Evolutionary conservation across 2,888 invertebrate species (phyloP).

Genomic region (Catocala nupta): DNA sequence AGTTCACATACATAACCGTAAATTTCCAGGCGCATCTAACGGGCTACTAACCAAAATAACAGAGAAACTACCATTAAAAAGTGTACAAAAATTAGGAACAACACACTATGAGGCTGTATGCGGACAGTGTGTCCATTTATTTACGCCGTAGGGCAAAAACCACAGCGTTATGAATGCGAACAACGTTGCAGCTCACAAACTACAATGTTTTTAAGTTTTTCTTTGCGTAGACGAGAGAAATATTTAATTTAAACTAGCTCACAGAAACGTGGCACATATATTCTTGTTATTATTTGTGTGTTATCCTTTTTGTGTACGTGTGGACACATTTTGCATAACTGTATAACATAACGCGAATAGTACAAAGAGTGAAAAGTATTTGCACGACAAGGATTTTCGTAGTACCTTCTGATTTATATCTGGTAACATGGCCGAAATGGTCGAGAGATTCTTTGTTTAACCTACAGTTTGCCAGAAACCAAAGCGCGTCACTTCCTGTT

Average conservation of each 20-base stretch:
- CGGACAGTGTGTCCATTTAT: constrained; percentile 69
- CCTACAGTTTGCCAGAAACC: background rate
- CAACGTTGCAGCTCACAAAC: constrained; percentile 62
- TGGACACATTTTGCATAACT: constrained; percentile 14
- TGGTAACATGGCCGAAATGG: too few relatives aligned
- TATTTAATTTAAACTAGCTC: constrained; percentile 63
- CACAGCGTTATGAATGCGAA: constrained; percentile 70
- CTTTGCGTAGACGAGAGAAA: constrained; percentile 54
- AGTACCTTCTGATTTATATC: background rate
- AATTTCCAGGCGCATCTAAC: background rate
- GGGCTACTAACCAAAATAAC: constrained; percentile 1
- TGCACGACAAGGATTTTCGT: background rate
- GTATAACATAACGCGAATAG: background rate
- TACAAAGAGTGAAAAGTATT: background rate
- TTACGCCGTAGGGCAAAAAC: constrained; percentile 68
- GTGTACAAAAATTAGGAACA: constrained; percentile 51
- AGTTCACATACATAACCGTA: background rate
- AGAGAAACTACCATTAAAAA: constrained; percentile 20
- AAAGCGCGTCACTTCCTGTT: background rate
- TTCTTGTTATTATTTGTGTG: constrained; percentile 21
- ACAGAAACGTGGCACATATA: constrained; percentile 38
- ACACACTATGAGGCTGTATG: constrained; percentile 56
- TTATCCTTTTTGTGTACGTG: constrained; percentile 8
- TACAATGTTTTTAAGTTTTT: constrained; percentile 55
- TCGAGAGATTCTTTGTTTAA: too few relatives aligned